Percentiles rank a stretch among this genome's conserved stretches.
These are phyloP conservation scores for Vanessa cardui DNA, from an alignment of 2,888 invertebrate species.

Conservation along the genomic window DNA sequence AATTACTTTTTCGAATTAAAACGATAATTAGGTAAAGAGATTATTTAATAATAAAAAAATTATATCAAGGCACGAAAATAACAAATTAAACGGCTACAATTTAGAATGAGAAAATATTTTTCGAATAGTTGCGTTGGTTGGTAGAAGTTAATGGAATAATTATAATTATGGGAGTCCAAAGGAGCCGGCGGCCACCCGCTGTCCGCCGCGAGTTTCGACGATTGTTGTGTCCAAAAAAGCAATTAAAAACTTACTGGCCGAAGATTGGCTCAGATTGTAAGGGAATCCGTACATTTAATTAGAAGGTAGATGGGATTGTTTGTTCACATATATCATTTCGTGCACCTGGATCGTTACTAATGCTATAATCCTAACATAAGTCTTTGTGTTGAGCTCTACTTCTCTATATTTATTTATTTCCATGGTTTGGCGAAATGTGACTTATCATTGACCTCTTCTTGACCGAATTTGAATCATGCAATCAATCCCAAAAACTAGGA, in stretches of 20 bases:
- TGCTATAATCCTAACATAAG: neutral
- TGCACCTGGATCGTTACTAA: constrained; percentile 10
- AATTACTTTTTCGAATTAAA: constrained; percentile 22
- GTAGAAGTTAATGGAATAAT: constrained; percentile 80
- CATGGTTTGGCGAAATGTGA: too few species aligned
- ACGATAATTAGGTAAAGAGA: constrained; percentile 38
- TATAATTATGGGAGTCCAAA: constrained; percentile 76
- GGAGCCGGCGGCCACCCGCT: constrained; percentile 78
- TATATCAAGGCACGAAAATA: constrained; percentile 40
- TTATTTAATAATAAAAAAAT: constrained; percentile 35
- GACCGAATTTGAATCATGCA: too few species aligned
- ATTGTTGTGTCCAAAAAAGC: constrained; percentile 78
- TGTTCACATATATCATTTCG: constrained; percentile 15
- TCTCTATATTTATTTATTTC: too few species aligned
- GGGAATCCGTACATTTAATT: constrained; percentile 52
- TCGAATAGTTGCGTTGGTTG: constrained; percentile 71
- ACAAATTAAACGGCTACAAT: constrained; percentile 50
- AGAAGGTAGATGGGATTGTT: constrained; percentile 20
- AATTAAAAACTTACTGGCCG: constrained; percentile 74
- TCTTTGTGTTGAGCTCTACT: too few species aligned
- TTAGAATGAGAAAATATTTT: constrained; percentile 64
- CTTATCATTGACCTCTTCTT: too few species aligned
- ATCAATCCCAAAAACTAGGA: too few species aligned
- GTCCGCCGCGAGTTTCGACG: constrained; percentile 60
- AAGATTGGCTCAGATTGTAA: constrained; percentile 58